Evolutionary conservation across 2,797 vertebrate species (phyloP).

Genomic region (Gymnodraco acuticeps): DNA sequence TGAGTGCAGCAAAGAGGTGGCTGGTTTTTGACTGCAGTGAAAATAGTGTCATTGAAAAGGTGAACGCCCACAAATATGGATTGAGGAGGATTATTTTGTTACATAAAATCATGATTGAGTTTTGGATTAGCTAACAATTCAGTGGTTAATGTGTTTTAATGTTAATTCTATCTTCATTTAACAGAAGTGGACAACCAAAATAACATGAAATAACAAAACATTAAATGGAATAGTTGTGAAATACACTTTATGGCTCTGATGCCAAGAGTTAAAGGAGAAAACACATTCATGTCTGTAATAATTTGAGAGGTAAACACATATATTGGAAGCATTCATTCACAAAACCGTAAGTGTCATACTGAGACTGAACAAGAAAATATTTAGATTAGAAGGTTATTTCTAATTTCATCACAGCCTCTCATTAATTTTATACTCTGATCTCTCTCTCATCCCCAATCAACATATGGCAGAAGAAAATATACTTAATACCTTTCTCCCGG

Average conservation of each 20-base stretch:
- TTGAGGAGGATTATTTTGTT: too few relatives aligned
- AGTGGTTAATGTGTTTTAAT: background rate
- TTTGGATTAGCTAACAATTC: too few relatives aligned
- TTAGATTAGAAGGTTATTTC: background rate
- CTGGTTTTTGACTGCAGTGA: too few relatives aligned
- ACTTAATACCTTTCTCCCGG: constrained; percentile 63
- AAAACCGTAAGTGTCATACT: background rate
- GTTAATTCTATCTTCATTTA: background rate
- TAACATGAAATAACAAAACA: background rate
- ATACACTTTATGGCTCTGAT: too few relatives aligned
- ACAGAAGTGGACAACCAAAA: background rate
- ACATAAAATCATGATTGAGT: too few relatives aligned
- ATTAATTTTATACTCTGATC: background rate
- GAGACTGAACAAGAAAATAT: background rate
- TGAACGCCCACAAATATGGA: too few relatives aligned
- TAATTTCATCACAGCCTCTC: background rate
- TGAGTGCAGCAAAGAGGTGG: too few relatives aligned
- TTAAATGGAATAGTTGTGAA: background rate
- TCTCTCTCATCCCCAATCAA: background rate
- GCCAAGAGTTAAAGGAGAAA: background rate
- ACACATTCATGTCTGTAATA: background rate
- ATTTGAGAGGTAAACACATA: background rate
- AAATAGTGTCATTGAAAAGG: too few relatives aligned
- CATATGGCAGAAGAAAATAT: too few relatives aligned
- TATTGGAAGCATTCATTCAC: background rate